Conservation (phyloP, 2,113 vertebrate genomes). For the Cettia cetti region DNA sequence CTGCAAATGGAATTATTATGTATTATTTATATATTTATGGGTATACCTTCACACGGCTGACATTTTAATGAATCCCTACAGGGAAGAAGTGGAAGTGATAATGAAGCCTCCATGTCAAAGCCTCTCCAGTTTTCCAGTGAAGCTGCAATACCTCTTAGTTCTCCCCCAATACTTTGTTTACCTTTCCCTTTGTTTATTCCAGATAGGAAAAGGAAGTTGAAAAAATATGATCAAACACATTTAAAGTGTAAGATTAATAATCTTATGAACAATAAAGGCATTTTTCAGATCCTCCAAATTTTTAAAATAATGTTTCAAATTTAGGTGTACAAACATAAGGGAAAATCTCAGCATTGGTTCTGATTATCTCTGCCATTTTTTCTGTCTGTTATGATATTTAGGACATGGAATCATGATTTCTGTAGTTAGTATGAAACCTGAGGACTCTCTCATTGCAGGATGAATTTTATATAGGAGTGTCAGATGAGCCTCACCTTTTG, state of each 20-base stretch:
- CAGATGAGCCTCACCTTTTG: not conserved
- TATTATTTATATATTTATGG: conserved; percentile 64
- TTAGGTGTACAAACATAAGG: not conserved
- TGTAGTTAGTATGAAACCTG: not conserved
- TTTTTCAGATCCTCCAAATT: not conserved
- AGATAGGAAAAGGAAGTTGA: not conserved
- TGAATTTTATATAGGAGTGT: not conserved
- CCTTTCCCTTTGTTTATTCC: not conserved
- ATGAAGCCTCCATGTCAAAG: conserved; percentile 62
- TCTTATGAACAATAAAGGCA: not conserved
- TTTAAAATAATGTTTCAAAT: not conserved
- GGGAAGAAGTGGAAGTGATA: conserved; percentile 53
- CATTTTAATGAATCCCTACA: conserved; percentile 71
- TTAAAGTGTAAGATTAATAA: conserved; percentile 46
- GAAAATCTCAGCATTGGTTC: not conserved
- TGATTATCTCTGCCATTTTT: not conserved
- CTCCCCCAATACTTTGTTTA: not conserved
- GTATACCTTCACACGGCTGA: conserved; percentile 53
- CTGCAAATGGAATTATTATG: conserved; percentile 55
- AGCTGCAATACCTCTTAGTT: not conserved
- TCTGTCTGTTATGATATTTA: not conserved
- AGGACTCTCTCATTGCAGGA: not conserved
- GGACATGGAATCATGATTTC: not conserved
- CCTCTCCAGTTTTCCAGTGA: conserved; percentile 5
- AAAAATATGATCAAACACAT: conserved; percentile 6